Evolutionary conservation across 2,888 invertebrate genomes (phyloP).

Genomic region (Xanthia togata): DNA sequence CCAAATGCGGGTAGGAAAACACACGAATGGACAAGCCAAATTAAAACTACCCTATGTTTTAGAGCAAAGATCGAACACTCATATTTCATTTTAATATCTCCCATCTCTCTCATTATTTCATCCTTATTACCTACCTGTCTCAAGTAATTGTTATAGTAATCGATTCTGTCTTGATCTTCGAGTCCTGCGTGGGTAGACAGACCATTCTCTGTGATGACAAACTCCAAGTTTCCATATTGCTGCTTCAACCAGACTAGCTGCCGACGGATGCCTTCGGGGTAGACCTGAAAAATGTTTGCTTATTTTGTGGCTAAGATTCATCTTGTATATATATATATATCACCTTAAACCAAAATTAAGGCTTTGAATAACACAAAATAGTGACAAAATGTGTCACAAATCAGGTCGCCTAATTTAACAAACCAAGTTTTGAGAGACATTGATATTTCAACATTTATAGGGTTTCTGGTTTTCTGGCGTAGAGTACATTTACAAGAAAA

Average conservation of each 20-base stretch:
- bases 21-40: too few relatives aligned
- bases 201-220: constrained; percentile 86
- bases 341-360: not conserved
- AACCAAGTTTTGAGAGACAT: not conserved
- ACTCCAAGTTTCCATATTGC: constrained; percentile 75
- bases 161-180: constrained; percentile 72
- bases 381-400: not conserved
- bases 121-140: constrained; percentile 65
- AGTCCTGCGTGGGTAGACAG: constrained; percentile 70
- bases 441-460: not conserved
- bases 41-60: too few relatives aligned
- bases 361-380: not conserved
- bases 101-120: too few relatives aligned
- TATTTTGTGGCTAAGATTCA: not conserved
- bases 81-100: too few relatives aligned
- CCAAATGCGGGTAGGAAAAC: too few relatives aligned
- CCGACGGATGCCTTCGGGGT: constrained; percentile 83
- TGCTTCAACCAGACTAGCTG: constrained; percentile 79
- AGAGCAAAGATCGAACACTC: too few relatives aligned
- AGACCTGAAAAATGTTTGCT: constrained; percentile 1
- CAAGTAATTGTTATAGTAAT: constrained; percentile 68
- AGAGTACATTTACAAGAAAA: not conserved
- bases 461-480: not conserved
- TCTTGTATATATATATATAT: not conserved
- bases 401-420: not conserved